Evolutionary conservation across 2,113 vertebrate genomes (phyloP).

Genomic region (Hydrochoerus hydrochaeris): DNA sequence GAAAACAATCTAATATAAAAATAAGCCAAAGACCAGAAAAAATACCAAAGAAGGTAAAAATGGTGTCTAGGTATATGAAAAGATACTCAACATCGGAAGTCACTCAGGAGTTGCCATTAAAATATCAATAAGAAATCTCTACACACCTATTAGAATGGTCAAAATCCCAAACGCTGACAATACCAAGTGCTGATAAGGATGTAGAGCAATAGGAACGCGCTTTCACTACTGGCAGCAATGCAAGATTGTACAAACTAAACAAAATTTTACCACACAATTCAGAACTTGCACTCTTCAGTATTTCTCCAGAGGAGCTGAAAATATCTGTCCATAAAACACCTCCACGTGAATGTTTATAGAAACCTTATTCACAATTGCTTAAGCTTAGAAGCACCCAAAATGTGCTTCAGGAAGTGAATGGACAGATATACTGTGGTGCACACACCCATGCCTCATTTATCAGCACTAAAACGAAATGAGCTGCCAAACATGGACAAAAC

Average conservation of each 20-base stretch:
- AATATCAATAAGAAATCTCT: neutral
- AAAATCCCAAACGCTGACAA: neutral
- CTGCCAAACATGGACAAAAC: neutral
- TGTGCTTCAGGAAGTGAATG: neutral
- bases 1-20: neutral
- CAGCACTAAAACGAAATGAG: neutral
- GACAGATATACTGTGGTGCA: neutral
- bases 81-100: neutral
- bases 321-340: neutral
- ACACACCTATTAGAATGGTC: neutral
- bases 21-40: neutral
- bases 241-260: neutral
- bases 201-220: neutral
- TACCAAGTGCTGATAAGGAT: neutral
- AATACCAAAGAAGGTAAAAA: neutral
- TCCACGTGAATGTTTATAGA: neutral
- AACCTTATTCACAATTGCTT: neutral
- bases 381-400: neutral
- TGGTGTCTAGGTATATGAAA: neutral
- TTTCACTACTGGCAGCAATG: neutral
- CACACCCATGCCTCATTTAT: neutral
- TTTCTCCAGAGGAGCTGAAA: neutral
- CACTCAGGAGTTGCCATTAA: neutral
- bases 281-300: neutral
- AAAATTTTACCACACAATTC: neutral